phyloP scores from a whole-genome alignment of 2,888 invertebrate genomes.

The Minunthozetes semirufus region DNA sequence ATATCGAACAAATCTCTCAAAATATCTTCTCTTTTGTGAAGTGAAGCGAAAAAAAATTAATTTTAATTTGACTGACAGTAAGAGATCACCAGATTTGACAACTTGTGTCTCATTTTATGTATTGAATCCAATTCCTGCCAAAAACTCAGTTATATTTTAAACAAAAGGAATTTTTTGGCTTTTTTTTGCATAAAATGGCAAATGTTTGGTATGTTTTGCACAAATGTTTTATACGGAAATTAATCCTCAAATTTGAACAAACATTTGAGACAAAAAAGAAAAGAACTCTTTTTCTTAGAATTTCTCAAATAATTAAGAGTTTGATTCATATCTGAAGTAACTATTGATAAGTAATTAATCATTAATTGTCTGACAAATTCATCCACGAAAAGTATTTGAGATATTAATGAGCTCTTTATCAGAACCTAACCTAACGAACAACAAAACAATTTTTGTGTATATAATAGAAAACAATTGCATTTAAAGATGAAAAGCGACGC shows the following conservation, averaged over 20 bases:
- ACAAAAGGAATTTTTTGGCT: not conserved
- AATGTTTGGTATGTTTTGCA: not conserved
- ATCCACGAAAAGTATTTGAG: not conserved
- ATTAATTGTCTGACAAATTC: no score
- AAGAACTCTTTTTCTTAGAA: no score
- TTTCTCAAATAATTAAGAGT: no score
- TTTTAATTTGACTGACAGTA: not conserved
- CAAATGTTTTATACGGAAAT: no score
- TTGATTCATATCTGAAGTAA: no score
- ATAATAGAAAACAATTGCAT: not conserved
- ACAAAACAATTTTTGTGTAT: not conserved
- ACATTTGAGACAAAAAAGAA: no score
- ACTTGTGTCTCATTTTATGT: not conserved
- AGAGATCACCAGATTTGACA: not conserved
- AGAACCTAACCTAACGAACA: not conserved
- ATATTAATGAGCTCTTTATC: not conserved
- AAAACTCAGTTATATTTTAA: not conserved
- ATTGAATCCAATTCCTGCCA: slow-evolving; percentile 8
- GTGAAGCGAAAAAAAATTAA: not conserved
- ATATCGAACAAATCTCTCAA: no score
- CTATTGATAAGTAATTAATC: no score
- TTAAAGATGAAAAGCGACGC: not conserved
- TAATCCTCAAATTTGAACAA: no score
- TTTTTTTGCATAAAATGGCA: not conserved
- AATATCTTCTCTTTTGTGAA: not conserved